A percentile compares a stretch with the other conserved stretches of the same genome.
These are phyloP conservation scores for Cyclargus thomasi DNA, from an alignment of 1,140 invertebrate species.

Conservation along the genomic window DNA sequence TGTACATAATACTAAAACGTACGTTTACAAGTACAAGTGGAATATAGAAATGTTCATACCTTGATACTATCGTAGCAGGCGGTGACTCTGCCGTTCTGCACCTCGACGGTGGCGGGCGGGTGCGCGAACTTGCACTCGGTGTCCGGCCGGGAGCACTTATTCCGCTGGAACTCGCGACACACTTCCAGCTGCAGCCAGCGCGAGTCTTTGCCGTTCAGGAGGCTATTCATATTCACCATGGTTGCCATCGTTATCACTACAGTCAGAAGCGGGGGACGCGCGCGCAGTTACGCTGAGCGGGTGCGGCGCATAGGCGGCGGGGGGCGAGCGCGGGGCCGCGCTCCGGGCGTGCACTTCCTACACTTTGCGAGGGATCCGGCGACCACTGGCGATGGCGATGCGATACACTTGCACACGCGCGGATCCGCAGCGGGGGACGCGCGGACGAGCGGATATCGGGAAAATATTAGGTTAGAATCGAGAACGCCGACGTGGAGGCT, in stretches of 20 bases:
- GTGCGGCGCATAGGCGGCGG: conserved; percentile 67
- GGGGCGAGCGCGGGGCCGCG: conserved; percentile 58
- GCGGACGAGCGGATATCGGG: conserved; percentile 40
- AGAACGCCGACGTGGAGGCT: conserved; percentile 73
- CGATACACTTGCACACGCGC: conserved; percentile 54
- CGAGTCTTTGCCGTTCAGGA: conserved; percentile 98
- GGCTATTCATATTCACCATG: conserved; percentile 98
- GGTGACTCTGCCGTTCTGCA: conserved; percentile 99
- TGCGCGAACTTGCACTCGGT: conserved; percentile 99
- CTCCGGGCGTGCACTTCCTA: conserved; percentile 56
- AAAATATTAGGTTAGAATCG: conserved; percentile 64
- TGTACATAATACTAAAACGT: conserved; percentile 42
- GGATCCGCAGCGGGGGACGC: conserved; percentile 39
- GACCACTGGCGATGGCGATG: conserved; percentile 32
- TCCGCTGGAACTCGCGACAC: conserved; percentile 99
- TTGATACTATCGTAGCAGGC: conserved; percentile 99
- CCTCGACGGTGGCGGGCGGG: conserved; percentile 98
- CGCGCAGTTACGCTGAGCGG: conserved; percentile 60
- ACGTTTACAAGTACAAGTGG: background rate
- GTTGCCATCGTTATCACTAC: conserved; percentile 82
- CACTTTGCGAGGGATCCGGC: conserved; percentile 37
- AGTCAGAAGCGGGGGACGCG: conserved; percentile 40
- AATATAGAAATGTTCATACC: conserved; percentile 78
- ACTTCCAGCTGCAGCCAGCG: conserved; percentile 99
- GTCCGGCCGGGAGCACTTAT: conserved; percentile 99